Conservation (phyloP, 2,113 vertebrate genomes). For the Thamnaconus septentrionalis region DNA sequence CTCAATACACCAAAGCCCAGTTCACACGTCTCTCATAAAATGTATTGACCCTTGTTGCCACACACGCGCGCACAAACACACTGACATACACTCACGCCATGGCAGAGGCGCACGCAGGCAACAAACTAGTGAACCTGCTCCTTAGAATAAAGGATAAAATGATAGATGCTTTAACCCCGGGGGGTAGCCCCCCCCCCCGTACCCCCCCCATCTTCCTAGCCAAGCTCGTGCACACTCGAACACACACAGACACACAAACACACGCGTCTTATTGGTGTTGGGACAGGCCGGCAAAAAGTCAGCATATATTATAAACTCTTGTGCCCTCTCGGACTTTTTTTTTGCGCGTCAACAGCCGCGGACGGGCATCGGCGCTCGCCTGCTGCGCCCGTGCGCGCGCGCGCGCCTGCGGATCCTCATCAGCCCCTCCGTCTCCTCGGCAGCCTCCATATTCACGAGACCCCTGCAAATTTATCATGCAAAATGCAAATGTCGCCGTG, state of each 20-base stretch:
- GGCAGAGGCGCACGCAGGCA: no score
- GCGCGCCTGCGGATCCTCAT: conserved; percentile 61
- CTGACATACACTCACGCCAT: conserved; percentile 12
- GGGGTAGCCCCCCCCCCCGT: neutral
- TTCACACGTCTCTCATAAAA: conserved; percentile 62
- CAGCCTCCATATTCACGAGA: conserved; percentile 76
- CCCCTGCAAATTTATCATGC: conserved; percentile 71
- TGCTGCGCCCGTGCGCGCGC: conserved; percentile 39
- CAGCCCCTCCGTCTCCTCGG: conserved; percentile 58
- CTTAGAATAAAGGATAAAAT: conserved; percentile 1
- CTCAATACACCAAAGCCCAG: conserved; percentile 50
- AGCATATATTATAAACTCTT: conserved; percentile 52
- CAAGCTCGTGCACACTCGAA: neutral
- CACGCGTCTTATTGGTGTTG: conserved; percentile 6
- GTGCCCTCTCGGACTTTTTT: conserved; percentile 55
- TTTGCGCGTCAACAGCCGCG: conserved; percentile 48
- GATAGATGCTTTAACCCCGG: conserved; percentile 20
- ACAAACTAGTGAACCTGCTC: neutral
- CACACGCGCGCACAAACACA: conserved; percentile 4
- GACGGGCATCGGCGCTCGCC: conserved; percentile 29
- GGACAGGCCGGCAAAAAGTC: conserved; percentile 40
- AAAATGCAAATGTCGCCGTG: conserved; percentile 72
- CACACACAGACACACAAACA: conserved; percentile 2
- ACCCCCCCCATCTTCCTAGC: no score
- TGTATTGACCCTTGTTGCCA: conserved; percentile 57